Evolutionary conservation across 2,113 vertebrate species (phyloP).

Genomic region (Pao palembangensis): DNA sequence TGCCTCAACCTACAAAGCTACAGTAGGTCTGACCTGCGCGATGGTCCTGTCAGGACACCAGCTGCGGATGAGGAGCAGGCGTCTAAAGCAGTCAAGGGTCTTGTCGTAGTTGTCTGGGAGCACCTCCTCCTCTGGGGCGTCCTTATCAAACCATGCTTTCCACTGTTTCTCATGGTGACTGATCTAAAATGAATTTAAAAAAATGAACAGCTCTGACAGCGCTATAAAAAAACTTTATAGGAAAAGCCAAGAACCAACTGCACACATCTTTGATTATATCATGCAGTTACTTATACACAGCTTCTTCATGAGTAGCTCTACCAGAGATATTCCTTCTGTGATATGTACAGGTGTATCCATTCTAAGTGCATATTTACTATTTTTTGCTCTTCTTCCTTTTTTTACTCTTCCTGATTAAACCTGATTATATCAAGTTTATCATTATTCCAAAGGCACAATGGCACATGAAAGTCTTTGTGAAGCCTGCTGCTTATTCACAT

Average conservation of each 20-base stretch:
- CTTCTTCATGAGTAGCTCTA: too few relatives aligned
- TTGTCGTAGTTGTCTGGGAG: constrained; percentile 87
- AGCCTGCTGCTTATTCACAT: constrained; percentile 2
- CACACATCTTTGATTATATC: too few relatives aligned
- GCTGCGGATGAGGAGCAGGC: constrained; percentile 89
- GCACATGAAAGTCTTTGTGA: background rate
- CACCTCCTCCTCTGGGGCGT: constrained; percentile 88
- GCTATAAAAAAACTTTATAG: background rate
- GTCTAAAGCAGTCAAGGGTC: constrained; percentile 85
- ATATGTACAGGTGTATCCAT: too few relatives aligned
- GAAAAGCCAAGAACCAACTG: too few relatives aligned
- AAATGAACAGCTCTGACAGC: background rate
- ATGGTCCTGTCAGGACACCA: constrained; percentile 97
- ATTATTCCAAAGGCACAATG: background rate
- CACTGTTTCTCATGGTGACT: constrained; percentile 87
- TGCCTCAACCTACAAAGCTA: background rate
- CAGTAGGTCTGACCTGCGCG: constrained; percentile 79
- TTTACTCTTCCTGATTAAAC: too few relatives aligned
- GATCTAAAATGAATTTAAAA: constrained; percentile 76
- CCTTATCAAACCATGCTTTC: constrained; percentile 95
- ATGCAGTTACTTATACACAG: too few relatives aligned
- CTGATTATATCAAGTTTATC: too few relatives aligned
- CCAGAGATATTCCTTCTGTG: too few relatives aligned
- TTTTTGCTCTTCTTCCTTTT: too few relatives aligned
- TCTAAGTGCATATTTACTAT: too few relatives aligned